These are phyloP conservation scores for Erynnis tages DNA, from an alignment of 2,888 invertebrate species.

Conservation along the genomic window DNA sequence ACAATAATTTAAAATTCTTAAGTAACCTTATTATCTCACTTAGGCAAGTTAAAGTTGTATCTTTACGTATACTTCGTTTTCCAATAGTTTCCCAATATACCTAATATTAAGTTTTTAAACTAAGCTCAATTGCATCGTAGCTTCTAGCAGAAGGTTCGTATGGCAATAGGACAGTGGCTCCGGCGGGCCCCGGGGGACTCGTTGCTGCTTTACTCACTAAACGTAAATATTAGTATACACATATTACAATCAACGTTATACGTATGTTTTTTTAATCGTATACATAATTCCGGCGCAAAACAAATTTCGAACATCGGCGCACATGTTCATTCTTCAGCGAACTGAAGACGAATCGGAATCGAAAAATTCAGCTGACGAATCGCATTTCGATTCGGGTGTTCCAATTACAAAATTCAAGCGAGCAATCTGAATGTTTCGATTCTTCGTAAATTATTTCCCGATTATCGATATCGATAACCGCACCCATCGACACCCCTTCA, in stretches of 20 bases:
- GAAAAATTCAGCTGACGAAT: constrained; percentile 23
- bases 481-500: constrained; percentile 78
- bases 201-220: constrained; percentile 60
- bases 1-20: constrained; percentile 80
- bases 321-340: constrained; percentile 49
- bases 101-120: constrained; percentile 65
- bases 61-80: constrained; percentile 81
- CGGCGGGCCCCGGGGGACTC: constrained; percentile 30
- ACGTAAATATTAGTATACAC: constrained; percentile 76
- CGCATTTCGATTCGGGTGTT: constrained; percentile 1
- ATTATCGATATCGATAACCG: constrained; percentile 39
- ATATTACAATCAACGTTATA: constrained; percentile 80
- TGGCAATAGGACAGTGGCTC: constrained; percentile 35
- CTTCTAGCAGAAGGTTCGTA: constrained; percentile 42
- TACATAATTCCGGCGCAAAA: constrained; percentile 79
- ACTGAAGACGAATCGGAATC: constrained; percentile 38
- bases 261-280: constrained; percentile 79
- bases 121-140: constrained; percentile 67
- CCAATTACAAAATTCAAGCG: not conserved
- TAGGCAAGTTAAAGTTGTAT: constrained; percentile 81
- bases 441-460: constrained; percentile 16
- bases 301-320: constrained; percentile 65
- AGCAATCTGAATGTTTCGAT: constrained; percentile 17
- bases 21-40: constrained; percentile 79
- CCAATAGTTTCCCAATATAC: constrained; percentile 67